Base-by-base conservation (phyloP, 2,888 invertebrate genomes). In the Platynereis dumerilii region DNA sequence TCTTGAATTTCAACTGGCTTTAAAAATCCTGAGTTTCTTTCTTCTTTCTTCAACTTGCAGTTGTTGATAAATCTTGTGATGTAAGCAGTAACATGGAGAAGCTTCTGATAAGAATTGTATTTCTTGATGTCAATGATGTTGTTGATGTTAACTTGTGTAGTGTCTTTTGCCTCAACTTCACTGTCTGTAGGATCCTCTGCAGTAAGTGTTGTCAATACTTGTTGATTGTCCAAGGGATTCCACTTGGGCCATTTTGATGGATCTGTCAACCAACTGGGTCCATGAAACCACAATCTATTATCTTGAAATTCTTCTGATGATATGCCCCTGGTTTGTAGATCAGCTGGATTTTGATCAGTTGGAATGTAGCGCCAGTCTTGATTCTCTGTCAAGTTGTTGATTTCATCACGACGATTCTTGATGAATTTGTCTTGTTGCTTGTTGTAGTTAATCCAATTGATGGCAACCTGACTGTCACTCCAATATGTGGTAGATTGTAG, bases 401-500 rank as follows among this genome's bases (percentile, higher is more conserved):
- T 52, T 52, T 52, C 52, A 52, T 10, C 17, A 7, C n/a, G 3
- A 10, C 24, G 52, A 22, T 52, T 52, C n/a, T 52, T n/a, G 24
- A 52, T 52, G 24, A 52, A 52, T 7, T 22, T 22, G n/a, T n/a
- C 7, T 52, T 22, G 52, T 52, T 22, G 52, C 17, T 52, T 52
- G 7, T 52, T 17, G 3, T 3, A 22, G 24, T 52, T n/a, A 17
- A 52, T 52, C 52, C n/a, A 10, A 10, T 52, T 3, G 3, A 10
- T 52, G 7, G 24, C n/a, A 7, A 52, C 17, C 17, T 52, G 52
- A 52, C 52, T 22, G 24, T 52, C 52, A 52, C 20, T 52, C 52
- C 24, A 52, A 34, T 34, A 7, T 34, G 34, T 34, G 12, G 34
- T 12, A 34, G 5, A 7, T 34, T 34, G 7, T 34, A 34, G 12